Base-by-base conservation (phyloP, 2,113 vertebrate species). In the Spizaetus ornatus region DNA sequence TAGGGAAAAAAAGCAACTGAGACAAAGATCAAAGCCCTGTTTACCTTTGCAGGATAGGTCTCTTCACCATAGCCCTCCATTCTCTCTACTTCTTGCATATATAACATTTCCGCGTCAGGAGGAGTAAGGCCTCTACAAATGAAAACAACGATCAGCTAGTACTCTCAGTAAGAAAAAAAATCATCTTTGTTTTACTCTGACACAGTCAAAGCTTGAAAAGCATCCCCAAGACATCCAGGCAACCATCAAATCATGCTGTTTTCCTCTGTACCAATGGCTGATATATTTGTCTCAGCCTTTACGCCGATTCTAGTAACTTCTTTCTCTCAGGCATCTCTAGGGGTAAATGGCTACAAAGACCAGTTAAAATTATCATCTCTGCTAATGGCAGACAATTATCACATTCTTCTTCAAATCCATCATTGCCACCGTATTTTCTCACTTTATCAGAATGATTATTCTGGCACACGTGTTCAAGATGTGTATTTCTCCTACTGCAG, bases 31-130 rank as follows among this genome's bases (percentile, higher is more conserved):
- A 95, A 95, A 82, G 31, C 7, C 43, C 50, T 3, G 7, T 69
- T 94, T 91, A 99, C 99, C 99, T 99, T 99, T 45, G 99, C 99
- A 87, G 99, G 99, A 95, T 99, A 99, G 90, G 98, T 99, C 97
- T 99, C 99, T 88, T 99, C 99, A 19, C 99, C 99, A 21, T 99
- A 99, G 56, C 99, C 99, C 15, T 99, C 99, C 98, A 99, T 99
- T 92, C 99, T 98, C 98, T 99, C 99, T 58, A 99, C 99, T 93
- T 99, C 99, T 97, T 99, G 99, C 99, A 99, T 99, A 97, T 99
- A 99, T 40, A 99, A 96, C 98, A 99, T 98, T 96, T 99, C 99
- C 1, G 99, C 99, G 69, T 99, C 99, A 25, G 99, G 98, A 29
- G 99, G 98, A 20, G 98, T 97, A 95, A 99, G 98, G 65, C 99